Evolutionary conservation across 2,113 vertebrate genomes (phyloP).

Genomic region (Cryptomyrus ogoouensis): DNA sequence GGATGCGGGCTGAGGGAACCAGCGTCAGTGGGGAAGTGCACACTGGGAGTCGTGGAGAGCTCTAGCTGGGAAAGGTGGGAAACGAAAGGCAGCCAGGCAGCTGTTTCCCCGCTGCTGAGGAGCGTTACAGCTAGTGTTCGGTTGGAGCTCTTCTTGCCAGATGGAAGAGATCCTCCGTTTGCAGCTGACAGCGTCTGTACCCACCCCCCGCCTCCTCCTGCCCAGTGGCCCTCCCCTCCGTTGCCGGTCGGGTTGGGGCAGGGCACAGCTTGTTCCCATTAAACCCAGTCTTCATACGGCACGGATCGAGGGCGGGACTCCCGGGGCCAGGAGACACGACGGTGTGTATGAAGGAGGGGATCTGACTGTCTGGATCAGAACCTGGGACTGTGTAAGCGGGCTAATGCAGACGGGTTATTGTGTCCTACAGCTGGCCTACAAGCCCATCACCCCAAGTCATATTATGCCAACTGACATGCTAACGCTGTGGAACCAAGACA

Average conservation of each 20-base stretch:
- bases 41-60: neutral
- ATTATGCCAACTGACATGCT: neutral
- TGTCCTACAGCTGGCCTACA: neutral
- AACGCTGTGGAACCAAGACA: neutral
- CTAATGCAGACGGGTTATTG: neutral
- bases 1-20: neutral
- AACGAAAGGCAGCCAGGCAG: neutral
- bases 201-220: conserved; percentile 43
- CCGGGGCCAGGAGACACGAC: neutral
- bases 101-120: conserved; percentile 32
- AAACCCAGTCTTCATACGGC: conserved; percentile 50
- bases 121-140: conserved; percentile 26
- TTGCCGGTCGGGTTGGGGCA: neutral
- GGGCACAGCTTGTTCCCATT: conserved; percentile 65
- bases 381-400: neutral
- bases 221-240: neutral
- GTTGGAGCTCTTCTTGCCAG: conserved; percentile 29
- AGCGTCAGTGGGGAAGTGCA: neutral
- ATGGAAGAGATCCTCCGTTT: conserved; percentile 27
- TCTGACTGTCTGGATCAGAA: neutral
- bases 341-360: neutral
- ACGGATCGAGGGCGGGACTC: conserved; percentile 28
- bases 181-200: conserved; percentile 33
- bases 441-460: neutral
- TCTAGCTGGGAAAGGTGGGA: neutral